Base-by-base conservation (phyloP, 2,113 vertebrate genomes). In the Acanthochromis polyacanthus region DNA sequence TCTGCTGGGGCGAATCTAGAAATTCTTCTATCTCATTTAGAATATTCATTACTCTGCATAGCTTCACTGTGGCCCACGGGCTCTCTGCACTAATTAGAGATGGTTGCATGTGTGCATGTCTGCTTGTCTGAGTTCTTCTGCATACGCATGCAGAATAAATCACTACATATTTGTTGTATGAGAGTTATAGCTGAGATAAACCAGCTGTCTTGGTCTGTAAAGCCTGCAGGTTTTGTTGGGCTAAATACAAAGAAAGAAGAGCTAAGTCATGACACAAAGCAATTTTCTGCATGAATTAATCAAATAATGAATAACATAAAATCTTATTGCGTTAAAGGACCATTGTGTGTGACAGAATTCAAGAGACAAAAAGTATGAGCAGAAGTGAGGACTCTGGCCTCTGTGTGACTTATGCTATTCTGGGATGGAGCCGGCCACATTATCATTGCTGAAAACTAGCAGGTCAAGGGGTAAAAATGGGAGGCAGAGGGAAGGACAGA, bases 41-140 rank as follows among this genome's bases (percentile, higher is more conserved):
- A 87, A 81, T 78, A 84, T 71, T 87, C 75, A 88, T 85, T 78
- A 80, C 75, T 79, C 43, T 66, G 61, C 80, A 80, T 64, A n/a
- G 60, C 73, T 50, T 62, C 71, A 56, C 19, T 10, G 30, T 19
- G 6, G 59, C 72, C 83, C 66, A 61, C 32, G 0, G 58, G 71
- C 43, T 73, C 71, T 40, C 40, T 58, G 61, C 48, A 61, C 74
- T 86, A 83, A 91, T 90, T 91, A 87, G 59, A 74, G 62, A 58
- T 16, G 32, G 64, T 9, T 73, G 58, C 65, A 68, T 23, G 23
- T 70, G 52, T 73, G 68, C 60, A 58, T 60, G 64, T 53, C 43
- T 43, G 51, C 62, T 52, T 75, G 57, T 70, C 71, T 58, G 28
- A 68, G 5, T 63, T 63, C 40, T 6, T 71, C 11, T 81, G 25